A percentile compares a stretch with the other conserved stretches of the same genome.
These are phyloP conservation scores for Caloenas nicobarica DNA, from an alignment of 2,113 vertebrate genomes.

Conservation along the genomic window DNA sequence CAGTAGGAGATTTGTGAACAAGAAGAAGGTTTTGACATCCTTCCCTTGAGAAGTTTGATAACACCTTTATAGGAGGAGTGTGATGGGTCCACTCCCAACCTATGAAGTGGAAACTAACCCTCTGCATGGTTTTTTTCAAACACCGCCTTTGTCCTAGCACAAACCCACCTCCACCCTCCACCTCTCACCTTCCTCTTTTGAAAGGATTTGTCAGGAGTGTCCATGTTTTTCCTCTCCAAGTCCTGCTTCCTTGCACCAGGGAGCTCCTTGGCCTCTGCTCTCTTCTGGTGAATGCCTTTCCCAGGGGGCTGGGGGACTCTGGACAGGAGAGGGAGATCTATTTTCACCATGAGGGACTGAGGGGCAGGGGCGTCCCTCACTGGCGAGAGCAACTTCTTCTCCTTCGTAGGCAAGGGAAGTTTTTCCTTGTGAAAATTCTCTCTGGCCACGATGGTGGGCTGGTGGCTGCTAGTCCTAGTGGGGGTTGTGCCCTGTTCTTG, in stretches of 20 bases:
- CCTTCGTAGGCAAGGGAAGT: slow-evolving; percentile 37
- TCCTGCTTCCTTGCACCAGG: slow-evolving; percentile 51
- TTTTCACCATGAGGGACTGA: slow-evolving; percentile 83
- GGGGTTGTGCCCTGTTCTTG: slow-evolving; percentile 44
- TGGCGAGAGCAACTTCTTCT: slow-evolving; percentile 42
- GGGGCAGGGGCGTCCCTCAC: slow-evolving; percentile 10
- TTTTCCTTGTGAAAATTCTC: slow-evolving; percentile 65
- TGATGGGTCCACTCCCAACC: background rate
- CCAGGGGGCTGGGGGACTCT: slow-evolving; percentile 72
- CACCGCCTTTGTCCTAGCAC: background rate
- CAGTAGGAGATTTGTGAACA: background rate
- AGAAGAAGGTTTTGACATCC: background rate
- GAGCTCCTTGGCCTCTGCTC: background rate
- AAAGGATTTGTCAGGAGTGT: slow-evolving; percentile 53
- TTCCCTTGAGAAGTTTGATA: background rate
- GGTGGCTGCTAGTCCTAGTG: slow-evolving; percentile 53
- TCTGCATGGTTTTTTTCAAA: background rate
- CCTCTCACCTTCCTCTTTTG: slow-evolving; percentile 81
- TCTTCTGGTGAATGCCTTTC: slow-evolving; percentile 49
- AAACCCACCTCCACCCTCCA: background rate
- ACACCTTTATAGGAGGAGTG: accelerated
- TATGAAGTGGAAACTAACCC: background rate
- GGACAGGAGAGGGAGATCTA: slow-evolving; percentile 82
- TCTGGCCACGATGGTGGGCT: slow-evolving; percentile 16
- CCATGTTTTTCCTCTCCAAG: slow-evolving; percentile 50